Percentiles rank a stretch among this genome's conserved stretches.
Conservation (phyloP, 2,797 vertebrate genomes). For the Falco naumanni region DNA sequence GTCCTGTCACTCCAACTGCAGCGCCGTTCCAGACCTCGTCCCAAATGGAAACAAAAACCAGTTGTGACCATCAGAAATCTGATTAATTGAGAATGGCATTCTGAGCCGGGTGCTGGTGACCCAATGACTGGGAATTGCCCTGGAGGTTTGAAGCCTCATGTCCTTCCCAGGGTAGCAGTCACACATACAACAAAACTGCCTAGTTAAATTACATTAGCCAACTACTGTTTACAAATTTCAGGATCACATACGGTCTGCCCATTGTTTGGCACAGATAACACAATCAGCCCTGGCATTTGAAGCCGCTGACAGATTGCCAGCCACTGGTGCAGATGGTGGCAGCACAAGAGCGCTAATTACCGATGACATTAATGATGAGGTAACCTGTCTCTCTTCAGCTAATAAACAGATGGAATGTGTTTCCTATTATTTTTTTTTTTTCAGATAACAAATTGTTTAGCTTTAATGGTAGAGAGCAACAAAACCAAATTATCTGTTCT, state of each 20-base stretch:
- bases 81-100: constrained; percentile 85
- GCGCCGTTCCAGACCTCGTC: not conserved
- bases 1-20: not conserved
- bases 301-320: constrained; percentile 45
- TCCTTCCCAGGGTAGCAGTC: constrained; percentile 22
- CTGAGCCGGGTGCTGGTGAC: constrained; percentile 78
- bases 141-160: constrained; percentile 50
- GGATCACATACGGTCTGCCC: not conserved
- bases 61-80: constrained; percentile 64
- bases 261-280: constrained; percentile 3
- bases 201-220: constrained; percentile 30
- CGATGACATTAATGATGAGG: constrained; percentile 71
- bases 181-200: constrained; percentile 14
- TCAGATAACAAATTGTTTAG: constrained; percentile 58
- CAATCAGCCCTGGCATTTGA: constrained; percentile 8
- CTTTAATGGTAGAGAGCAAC: constrained; percentile 28
- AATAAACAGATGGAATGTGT: constrained; percentile 62
- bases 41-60: constrained; percentile 47
- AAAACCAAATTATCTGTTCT: constrained; percentile 56
- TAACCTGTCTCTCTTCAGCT: constrained; percentile 50
- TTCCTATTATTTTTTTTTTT: constrained; percentile 37
- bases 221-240: constrained; percentile 27
- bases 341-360: constrained; percentile 49
- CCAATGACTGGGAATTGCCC: constrained; percentile 71
- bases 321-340: not conserved